Conservation (phyloP, 2,113 vertebrate genomes). For the Neodontobutis hainanensis region DNA sequence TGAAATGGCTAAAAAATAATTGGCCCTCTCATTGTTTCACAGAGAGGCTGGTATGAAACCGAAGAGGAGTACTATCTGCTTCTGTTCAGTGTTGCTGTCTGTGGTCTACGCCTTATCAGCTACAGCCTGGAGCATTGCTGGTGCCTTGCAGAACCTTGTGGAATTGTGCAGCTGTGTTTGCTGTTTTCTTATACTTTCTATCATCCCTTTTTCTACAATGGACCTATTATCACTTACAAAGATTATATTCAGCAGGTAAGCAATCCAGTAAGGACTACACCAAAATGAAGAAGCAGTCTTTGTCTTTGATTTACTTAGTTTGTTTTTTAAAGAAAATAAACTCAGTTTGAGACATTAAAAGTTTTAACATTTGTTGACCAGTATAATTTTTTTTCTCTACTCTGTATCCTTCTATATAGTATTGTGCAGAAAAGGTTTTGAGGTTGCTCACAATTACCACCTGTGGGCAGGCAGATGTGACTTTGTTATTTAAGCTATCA, state of each 20-base stretch:
- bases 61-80: slow-evolving; percentile 90
- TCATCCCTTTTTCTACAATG: slow-evolving; percentile 94
- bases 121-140: slow-evolving; percentile 90
- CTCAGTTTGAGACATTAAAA: too few species aligned
- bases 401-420: too few species aligned
- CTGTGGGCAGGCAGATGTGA: slow-evolving; percentile 3
- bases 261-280: neutral
- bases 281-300: slow-evolving; percentile 3
- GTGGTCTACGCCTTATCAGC: slow-evolving; percentile 90
- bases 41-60: slow-evolving; percentile 89
- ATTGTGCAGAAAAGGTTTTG: neutral
- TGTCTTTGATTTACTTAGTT: neutral
- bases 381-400: too few species aligned
- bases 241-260: slow-evolving; percentile 88
- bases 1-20: slow-evolving; percentile 32
- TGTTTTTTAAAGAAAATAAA: neutral
- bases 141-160: slow-evolving; percentile 61
- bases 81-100: slow-evolving; percentile 90
- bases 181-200: slow-evolving; percentile 92
- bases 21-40: slow-evolving; percentile 42
- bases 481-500: neutral
- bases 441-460: neutral
- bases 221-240: slow-evolving; percentile 87
- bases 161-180: slow-evolving; percentile 79
- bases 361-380: too few species aligned